Conservation (phyloP, 1,140 invertebrate species). For the Bombus terrestris region DNA sequence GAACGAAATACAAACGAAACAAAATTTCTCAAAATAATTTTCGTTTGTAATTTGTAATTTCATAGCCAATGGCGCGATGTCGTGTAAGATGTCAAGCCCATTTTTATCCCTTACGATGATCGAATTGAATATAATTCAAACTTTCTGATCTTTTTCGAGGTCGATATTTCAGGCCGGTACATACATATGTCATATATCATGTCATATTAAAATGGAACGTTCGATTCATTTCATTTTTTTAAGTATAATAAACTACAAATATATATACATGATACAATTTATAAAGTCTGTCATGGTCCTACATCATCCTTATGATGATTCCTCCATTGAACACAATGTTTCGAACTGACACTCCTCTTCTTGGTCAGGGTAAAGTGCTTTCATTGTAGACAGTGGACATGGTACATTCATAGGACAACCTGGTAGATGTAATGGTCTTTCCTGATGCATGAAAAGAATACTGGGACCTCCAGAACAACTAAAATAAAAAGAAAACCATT, state of each 20-base stretch:
- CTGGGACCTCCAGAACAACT: constrained; percentile 85
- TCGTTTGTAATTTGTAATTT: too few species aligned
- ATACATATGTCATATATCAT: too few species aligned
- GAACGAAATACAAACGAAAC: too few species aligned
- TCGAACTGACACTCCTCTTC: constrained; percentile 86
- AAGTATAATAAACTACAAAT: background rate
- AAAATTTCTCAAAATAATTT: too few species aligned
- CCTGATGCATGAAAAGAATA: constrained; percentile 89
- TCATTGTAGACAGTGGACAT: constrained; percentile 86
- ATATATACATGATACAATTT: background rate
- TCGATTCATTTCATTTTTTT: too few species aligned
- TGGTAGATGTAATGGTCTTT: constrained; percentile 86
- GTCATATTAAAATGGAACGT: too few species aligned
- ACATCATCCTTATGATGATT: background rate
- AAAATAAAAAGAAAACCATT: constrained; percentile 59
- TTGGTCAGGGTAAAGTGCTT: constrained; percentile 83
- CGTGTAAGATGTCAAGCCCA: too few species aligned
- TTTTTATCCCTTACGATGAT: too few species aligned
- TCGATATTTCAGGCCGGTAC: too few species aligned
- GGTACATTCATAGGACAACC: constrained; percentile 85
- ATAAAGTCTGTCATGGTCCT: background rate
- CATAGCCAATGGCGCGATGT: too few species aligned
- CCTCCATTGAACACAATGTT: constrained; percentile 82
- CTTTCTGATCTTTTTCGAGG: too few species aligned
- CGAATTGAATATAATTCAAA: too few species aligned